Conservation (phyloP, 2,888 invertebrate species). For the Trachelus troglodyta region DNA sequence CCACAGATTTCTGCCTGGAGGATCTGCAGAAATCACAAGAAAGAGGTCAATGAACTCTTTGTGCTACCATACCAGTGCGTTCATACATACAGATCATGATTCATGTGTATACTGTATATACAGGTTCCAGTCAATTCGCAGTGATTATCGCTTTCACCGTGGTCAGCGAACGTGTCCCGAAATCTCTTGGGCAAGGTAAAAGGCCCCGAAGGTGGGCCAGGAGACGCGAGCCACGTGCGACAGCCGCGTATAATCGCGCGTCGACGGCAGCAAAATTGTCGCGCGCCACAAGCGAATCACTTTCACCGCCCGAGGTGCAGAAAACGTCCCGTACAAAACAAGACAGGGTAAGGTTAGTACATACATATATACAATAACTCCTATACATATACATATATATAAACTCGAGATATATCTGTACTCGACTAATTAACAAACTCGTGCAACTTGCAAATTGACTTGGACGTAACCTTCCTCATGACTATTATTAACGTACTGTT, state of each 20-base stretch:
- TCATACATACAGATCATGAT: neutral
- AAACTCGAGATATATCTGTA: neutral
- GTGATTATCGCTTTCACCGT: conserved; percentile 36
- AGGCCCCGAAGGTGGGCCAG: neutral
- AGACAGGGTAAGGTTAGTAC: neutral
- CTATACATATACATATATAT: no score
- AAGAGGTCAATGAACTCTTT: neutral
- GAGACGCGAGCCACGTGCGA: conserved; percentile 31
- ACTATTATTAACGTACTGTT: neutral
- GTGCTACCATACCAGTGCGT: neutral
- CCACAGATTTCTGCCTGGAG: neutral
- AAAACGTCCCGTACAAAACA: neutral
- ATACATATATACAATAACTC: neutral
- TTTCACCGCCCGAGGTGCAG: neutral
- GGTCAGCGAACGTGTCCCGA: conserved; percentile 2
- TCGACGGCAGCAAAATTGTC: conserved; percentile 36
- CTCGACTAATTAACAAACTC: neutral
- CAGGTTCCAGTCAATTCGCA: conserved; percentile 20
- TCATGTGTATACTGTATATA: neutral
- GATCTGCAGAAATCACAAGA: neutral
- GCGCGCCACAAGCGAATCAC: conserved; percentile 16
- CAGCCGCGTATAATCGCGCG: conserved; percentile 42
- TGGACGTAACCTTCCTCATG: neutral
- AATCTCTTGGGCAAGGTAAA: neutral
- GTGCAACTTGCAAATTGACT: neutral